Evolutionary conservation across 2,888 invertebrate species (phyloP), one percentile per base, ranked within the genome.

Genomic region (Crioceris asparagi): DNA sequence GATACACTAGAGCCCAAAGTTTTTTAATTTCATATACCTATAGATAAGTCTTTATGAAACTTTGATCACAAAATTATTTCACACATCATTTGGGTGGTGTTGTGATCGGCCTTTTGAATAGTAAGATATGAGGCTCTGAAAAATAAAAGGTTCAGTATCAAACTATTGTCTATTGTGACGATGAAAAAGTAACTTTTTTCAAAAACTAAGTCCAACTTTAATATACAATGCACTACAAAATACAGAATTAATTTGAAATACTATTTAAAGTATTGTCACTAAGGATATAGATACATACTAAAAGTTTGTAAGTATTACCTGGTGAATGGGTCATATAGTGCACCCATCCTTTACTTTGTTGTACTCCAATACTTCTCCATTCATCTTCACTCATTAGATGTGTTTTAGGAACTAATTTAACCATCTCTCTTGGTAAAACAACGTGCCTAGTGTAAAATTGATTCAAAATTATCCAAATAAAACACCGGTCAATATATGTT

Each of bases 281-380:
- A n/a, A n/a, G n/a, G n/a, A n/a, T n/a, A n/a, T n/a, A n/a, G n/a
- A n/a, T n/a, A n/a, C n/a, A n/a, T n/a, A n/a, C n/a, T n/a, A n/a
- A n/a, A n/a, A n/a, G n/a, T n/a, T n/a, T n/a, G n/a, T n/a, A n/a
- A n/a, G n/a, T n/a, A n/a, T 34, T 66, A 87, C 88, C 90, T 59
- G 96, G 96, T 55, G 84, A 77, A 64, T 96, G 94, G 47, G 81
- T 83, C 93, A 96, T 93, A 54, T 94, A 96, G 66, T 96, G 94
- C 10, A 90, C 76, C 96, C 96, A 96, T 34, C 94, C 94, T 53
- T 86, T 84, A 54, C 92, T 92, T 63, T 96, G 96, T 63, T 93
- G 92, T 0, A 96, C 91, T 1, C 96, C 96, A 45, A 96, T 82
- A 38, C 79, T 71, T 55, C 96, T 75, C 96, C 96, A 96, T 67